These are phyloP conservation scores for Acanthococcus lagerstroemiae DNA, from an alignment of 2,888 invertebrate genomes.

Conservation along the genomic window DNA sequence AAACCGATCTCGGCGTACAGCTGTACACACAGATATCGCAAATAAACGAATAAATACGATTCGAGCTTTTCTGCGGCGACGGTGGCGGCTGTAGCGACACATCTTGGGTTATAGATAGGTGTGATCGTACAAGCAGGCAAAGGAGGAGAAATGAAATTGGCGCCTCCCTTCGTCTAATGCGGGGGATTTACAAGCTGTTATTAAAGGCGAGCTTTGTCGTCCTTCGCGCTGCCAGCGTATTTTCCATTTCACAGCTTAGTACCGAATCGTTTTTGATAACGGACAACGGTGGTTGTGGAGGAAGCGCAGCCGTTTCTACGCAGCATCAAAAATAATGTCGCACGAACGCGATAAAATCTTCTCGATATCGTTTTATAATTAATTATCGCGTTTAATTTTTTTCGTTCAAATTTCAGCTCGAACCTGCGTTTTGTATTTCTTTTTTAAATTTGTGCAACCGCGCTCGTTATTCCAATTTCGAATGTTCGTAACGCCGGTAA, in stretches of 20 bases:
- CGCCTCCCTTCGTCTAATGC: slow-evolving; percentile 26
- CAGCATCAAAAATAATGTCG: slow-evolving; percentile 1
- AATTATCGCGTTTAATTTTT: no score
- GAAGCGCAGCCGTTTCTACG: slow-evolving; percentile 22
- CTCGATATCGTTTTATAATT: no score
- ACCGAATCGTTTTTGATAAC: slow-evolving; percentile 16
- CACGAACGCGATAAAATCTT: not conserved
- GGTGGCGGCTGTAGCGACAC: not conserved
- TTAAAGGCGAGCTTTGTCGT: slow-evolving; percentile 13
- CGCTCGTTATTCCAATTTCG: no score
- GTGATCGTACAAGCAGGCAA: slow-evolving; percentile 9
- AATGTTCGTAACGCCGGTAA: no score
- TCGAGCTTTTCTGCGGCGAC: no score
- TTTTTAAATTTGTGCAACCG: no score
- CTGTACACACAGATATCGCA: no score
- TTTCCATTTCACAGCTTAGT: slow-evolving; percentile 17
- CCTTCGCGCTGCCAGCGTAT: slow-evolving; percentile 16
- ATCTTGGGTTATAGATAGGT: slow-evolving; percentile 20
- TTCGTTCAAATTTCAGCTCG: no score
- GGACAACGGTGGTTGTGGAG: slow-evolving; percentile 7
- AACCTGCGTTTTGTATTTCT: no score
- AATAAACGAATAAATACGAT: no score
- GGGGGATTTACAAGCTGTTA: slow-evolving; percentile 22
- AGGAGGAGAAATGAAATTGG: slow-evolving; percentile 30
- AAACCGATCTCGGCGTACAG: no score